Evolutionary conservation across 2,888 invertebrate genomes (phyloP).

Genomic region (Serripes groenlandicus): DNA sequence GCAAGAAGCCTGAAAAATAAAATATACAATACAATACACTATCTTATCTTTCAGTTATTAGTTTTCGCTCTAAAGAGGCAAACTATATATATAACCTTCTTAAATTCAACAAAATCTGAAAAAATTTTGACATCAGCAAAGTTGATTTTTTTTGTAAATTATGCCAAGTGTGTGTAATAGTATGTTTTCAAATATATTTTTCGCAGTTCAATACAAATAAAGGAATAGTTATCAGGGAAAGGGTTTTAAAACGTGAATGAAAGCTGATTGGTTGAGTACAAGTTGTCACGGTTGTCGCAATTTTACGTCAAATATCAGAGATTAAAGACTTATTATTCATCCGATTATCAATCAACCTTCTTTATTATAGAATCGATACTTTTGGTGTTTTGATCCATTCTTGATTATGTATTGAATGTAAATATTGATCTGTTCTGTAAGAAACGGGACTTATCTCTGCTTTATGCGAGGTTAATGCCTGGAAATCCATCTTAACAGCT

Average conservation of each 20-base stretch:
- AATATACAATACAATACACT: not conserved
- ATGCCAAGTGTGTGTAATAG: not conserved
- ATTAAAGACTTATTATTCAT: conserved; percentile 48
- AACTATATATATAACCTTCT: not conserved
- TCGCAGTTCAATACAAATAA: not conserved
- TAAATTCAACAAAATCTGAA: not conserved
- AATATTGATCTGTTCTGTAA: conserved; percentile 5
- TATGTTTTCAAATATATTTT: too few relatives aligned
- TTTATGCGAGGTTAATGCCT: conserved; percentile 12
- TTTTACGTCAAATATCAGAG: conserved; percentile 48
- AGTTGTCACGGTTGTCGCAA: conserved; percentile 43
- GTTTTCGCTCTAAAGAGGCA: not conserved
- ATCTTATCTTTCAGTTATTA: not conserved
- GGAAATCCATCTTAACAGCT: conserved; percentile 5
- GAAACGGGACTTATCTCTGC: not conserved
- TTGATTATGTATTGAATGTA: not conserved
- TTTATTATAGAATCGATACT: not conserved
- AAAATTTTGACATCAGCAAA: not conserved
- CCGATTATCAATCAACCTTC: conserved; percentile 40
- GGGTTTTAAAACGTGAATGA: not conserved
- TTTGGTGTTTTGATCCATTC: conserved; percentile 19
- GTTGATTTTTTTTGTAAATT: not conserved
- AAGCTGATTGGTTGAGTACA: conserved; percentile 54
- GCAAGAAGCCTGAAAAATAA: not conserved
- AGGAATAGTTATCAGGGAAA: not conserved